Percentiles rank a stretch among this genome's conserved stretches.
phyloP scores from a whole-genome alignment of 2,113 vertebrate genomes.

The Chaetops frenatus region DNA sequence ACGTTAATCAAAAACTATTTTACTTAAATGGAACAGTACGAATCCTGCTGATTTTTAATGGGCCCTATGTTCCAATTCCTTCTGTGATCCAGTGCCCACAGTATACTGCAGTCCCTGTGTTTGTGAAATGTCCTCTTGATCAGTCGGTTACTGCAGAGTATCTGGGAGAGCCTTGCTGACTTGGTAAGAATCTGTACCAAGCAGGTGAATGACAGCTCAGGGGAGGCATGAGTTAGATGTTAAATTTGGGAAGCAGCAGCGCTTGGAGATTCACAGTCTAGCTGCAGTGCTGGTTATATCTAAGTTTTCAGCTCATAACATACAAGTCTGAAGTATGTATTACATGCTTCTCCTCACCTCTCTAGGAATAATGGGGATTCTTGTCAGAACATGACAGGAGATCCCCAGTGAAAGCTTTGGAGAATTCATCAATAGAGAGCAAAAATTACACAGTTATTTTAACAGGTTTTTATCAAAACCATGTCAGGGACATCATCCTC shows the following conservation, averaged over 20 bases:
- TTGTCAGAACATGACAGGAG: not conserved
- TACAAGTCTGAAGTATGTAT: not conserved
- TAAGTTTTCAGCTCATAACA: not conserved
- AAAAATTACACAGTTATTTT: not conserved
- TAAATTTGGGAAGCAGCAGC: not conserved
- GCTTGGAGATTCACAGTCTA: not conserved
- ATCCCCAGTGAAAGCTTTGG: not conserved
- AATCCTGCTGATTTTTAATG: not conserved
- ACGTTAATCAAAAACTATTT: not conserved
- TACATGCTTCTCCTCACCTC: not conserved
- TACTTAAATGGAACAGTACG: rapidly evolving
- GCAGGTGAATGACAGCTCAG: not conserved
- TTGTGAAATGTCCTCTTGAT: not conserved
- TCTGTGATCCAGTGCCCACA: not conserved
- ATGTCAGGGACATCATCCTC: not conserved
- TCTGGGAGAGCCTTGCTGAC: not conserved
- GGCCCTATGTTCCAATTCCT: not conserved
- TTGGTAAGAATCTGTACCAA: not conserved
- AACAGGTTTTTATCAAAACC: not conserved
- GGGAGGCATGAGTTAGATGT: not conserved
- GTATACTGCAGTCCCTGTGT: not conserved
- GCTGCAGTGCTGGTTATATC: not conserved
- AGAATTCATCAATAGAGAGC: not conserved
- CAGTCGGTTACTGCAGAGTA: not conserved
- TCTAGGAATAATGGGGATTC: not conserved